Base-by-base conservation (phyloP, 2,888 invertebrate genomes). In the Oligia strigilis region DNA sequence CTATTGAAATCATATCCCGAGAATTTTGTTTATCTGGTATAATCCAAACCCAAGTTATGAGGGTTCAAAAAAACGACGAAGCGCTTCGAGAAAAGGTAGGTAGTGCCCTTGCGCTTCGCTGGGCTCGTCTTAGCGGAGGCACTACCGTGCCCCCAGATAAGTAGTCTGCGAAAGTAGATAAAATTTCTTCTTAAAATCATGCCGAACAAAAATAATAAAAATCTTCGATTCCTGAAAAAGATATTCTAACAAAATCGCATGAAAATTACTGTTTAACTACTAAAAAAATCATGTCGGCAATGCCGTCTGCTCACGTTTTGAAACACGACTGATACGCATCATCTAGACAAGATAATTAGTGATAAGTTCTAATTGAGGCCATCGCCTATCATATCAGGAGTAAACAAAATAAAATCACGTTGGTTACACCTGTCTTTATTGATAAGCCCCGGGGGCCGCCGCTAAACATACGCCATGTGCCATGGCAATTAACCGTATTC, bases 341-440 rank as follows among this genome's bases (percentile, higher is more conserved):
- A 91, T 89, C 87, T 86, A 90, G 88, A 84, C 82, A 84, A 80
- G 88, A 88, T 86, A 79, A 85, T 76, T 71, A 80, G 29, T 74
- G 92, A 91, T 91, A 90, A 87, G 40, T 62, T 86, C 55, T 58
- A 86, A 91, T 89, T 90, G 88, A 90, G 91, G 91, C 78, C 91
- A 84, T 65, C 79, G 76, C n/a, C 23, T 75, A 46, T 70, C 70
- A 67, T 49, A 49, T 17, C 62, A 75, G 52, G 55, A 60, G 43
- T 72, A 74, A 72, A 75, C 74, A 80, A 66, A 58, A 75, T 64
- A 36, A 64, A 77, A 78, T 74, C 58, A 84, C 70, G 84, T 71
- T 70, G 23, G 66, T 36, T 43, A 19, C 65, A 87, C 80, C 75
- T 78, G 72, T 58, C 17, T 69, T 49, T 49, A n/a, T 36, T 62